Conservation (phyloP, 2,113 vertebrate species). For the Sclerurus mexicanus region DNA sequence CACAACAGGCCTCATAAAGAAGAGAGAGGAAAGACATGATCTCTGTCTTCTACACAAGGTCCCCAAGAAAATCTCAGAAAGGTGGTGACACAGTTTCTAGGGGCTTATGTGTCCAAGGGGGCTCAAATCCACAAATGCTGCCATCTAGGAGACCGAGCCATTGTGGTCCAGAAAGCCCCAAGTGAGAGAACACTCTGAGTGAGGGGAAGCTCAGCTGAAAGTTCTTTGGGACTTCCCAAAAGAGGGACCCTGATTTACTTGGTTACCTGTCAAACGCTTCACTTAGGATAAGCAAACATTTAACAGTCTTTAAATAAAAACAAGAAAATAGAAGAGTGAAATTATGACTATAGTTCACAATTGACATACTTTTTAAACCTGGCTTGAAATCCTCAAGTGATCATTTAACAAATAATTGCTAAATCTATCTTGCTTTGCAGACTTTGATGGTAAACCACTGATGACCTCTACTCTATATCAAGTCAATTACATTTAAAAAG, state of each 20-base stretch:
- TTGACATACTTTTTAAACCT: not conserved
- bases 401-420: not conserved
- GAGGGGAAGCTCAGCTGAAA: not conserved
- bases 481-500: not conserved
- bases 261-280: not conserved
- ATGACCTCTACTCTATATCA: not conserved
- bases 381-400: not conserved
- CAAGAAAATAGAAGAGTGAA: not conserved
- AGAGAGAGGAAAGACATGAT: not conserved
- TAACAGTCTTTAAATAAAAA: not conserved
- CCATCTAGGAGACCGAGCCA: not conserved
- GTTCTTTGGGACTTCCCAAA: not conserved
- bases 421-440: not conserved
- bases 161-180: not conserved
- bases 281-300: not conserved
- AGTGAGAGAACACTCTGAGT: not conserved
- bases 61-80: not conserved
- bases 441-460: not conserved
- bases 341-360: not conserved
- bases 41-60: not conserved
- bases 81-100: not conserved
- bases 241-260: not conserved
- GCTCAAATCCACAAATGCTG: not conserved
- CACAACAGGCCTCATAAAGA: not conserved
- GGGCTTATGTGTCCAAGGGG: not conserved